A percentile compares a stretch with the other conserved stretches of the same genome.
Evolutionary conservation across 2,888 invertebrate genomes (phyloP).

Genomic region (Neoitamus cyanurus): DNA sequence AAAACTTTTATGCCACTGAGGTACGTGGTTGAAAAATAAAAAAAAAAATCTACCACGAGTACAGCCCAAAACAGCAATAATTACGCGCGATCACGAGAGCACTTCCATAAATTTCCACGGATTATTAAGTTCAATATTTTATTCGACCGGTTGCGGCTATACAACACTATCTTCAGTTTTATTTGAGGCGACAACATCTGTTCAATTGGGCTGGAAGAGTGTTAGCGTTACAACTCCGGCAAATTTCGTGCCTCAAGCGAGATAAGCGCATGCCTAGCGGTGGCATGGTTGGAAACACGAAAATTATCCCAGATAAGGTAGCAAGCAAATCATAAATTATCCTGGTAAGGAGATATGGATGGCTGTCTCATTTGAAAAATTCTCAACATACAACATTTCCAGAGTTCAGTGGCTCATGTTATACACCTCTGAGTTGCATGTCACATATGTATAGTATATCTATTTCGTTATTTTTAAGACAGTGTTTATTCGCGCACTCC

Average conservation of each 20-base stretch:
- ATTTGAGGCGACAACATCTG: background rate
- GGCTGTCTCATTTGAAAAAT: too few relatives aligned
- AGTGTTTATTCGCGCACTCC: too few relatives aligned
- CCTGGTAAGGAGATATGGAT: too few relatives aligned
- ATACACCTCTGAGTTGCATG: too few relatives aligned
- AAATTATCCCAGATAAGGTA: background rate
- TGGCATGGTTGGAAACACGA: too few relatives aligned
- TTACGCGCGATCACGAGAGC: background rate
- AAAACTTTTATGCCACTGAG: background rate
- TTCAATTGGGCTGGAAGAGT: too few relatives aligned
- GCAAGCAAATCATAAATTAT: background rate
- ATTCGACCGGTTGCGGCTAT: background rate
- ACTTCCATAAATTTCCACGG: background rate
- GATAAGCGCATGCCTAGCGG: background rate
- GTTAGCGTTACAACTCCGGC: background rate
- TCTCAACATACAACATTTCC: too few relatives aligned
- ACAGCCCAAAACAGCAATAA: background rate
- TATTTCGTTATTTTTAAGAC: too few relatives aligned
- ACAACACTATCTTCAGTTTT: background rate
- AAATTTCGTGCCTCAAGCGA: background rate
- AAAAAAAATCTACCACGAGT: background rate
- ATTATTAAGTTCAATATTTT: constrained; percentile 16
- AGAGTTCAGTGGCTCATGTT: too few relatives aligned
- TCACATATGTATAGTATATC: too few relatives aligned
- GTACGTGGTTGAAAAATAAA: background rate